Evolutionary conservation across 2,113 vertebrate genomes (phyloP).

Genomic region (Sceloporus tristichus): DNA sequence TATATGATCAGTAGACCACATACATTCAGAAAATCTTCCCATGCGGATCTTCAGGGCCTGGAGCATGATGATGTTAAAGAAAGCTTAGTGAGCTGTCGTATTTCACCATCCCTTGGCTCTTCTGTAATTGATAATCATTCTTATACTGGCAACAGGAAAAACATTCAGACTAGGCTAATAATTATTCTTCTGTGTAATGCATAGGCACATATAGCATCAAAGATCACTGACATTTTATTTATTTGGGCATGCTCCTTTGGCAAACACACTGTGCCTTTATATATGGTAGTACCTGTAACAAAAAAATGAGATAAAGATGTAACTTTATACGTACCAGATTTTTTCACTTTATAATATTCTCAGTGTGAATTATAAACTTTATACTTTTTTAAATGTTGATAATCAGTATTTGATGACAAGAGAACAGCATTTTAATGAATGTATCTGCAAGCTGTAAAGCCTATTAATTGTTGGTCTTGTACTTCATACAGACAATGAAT

Average conservation of each 20-base stretch:
- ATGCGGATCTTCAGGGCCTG: not conserved
- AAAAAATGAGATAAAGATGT: not conserved
- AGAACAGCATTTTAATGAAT: not conserved
- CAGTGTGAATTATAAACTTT: not conserved
- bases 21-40: slow-evolving; percentile 1
- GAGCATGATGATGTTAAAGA: slow-evolving; percentile 25
- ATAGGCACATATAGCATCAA: slow-evolving; percentile 13
- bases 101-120: slow-evolving; percentile 15
- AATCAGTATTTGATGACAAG: not conserved
- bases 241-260: not conserved
- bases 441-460: not conserved
- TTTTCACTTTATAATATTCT: not conserved
- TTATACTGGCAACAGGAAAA: slow-evolving; percentile 39
- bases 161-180: slow-evolving; percentile 38
- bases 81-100: slow-evolving; percentile 5
- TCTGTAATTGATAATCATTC: slow-evolving; percentile 5
- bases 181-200: slow-evolving; percentile 31
- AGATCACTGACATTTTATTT: not conserved
- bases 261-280: not conserved
- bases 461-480: slow-evolving; percentile 54
- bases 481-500: slow-evolving; percentile 91
- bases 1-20: slow-evolving; percentile 21
- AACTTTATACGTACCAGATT: slow-evolving; percentile 1
- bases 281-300: not conserved
- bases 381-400: not conserved